These are phyloP conservation scores for Bombyx mandarina DNA, from an alignment of 1,140 invertebrate genomes.

Conservation along the genomic window DNA sequence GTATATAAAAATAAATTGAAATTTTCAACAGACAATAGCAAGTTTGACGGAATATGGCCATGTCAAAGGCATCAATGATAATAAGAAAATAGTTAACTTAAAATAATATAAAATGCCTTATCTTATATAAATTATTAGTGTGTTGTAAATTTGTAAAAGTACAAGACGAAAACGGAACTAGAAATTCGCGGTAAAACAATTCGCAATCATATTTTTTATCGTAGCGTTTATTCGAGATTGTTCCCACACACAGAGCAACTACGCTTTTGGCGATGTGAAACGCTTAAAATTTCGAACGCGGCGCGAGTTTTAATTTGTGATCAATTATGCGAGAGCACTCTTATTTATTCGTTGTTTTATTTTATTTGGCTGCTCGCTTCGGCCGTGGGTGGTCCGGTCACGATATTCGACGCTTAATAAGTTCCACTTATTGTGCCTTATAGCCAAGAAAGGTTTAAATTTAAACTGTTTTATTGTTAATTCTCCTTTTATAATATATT, in stretches of 20 bases:
- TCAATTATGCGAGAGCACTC: slow-evolving; percentile 68
- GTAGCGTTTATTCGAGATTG: slow-evolving; percentile 17
- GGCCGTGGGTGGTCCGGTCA: slow-evolving; percentile 63
- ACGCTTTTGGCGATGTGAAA: slow-evolving; percentile 52
- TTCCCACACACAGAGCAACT: slow-evolving; percentile 36
- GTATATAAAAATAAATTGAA: too few relatives aligned
- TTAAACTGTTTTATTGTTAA: not conserved
- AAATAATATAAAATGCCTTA: too few relatives aligned
- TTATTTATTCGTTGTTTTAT: slow-evolving; percentile 69
- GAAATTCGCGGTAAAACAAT: too few relatives aligned
- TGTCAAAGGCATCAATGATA: too few relatives aligned
- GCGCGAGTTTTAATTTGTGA: slow-evolving; percentile 68
- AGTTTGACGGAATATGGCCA: too few relatives aligned
- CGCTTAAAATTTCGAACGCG: slow-evolving; percentile 61
- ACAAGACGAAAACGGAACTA: too few relatives aligned
- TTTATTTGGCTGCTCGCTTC: slow-evolving; percentile 61
- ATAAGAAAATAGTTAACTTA: too few relatives aligned
- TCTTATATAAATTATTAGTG: too few relatives aligned
- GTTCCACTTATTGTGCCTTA: slow-evolving; percentile 55
- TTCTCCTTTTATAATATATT: not conserved
- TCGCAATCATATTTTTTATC: too few relatives aligned
- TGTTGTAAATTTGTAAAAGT: too few relatives aligned
- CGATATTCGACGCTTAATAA: slow-evolving; percentile 56
- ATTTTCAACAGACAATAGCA: too few relatives aligned
- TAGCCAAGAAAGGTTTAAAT: slow-evolving; percentile 25